phyloP scores from a whole-genome alignment of 2,888 invertebrate species.

The Andrena bicolor region DNA sequence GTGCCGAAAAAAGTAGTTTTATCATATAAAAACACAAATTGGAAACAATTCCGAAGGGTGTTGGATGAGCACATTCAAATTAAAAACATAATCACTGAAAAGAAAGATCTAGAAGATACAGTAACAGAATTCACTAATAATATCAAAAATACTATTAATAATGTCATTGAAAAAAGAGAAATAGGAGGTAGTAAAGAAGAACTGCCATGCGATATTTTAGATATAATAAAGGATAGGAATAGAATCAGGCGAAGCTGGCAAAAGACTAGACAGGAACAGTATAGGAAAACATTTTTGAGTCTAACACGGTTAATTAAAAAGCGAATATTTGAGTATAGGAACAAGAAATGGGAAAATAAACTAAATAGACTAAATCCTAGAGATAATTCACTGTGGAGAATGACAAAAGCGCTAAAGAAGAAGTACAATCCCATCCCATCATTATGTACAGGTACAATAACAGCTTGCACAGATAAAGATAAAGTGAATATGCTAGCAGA shows the following conservation, averaged over 20 bases:
- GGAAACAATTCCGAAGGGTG: conserved; percentile 49
- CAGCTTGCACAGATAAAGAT: conserved; percentile 52
- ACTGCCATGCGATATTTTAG: conserved; percentile 29
- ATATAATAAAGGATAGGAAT: conserved; percentile 48
- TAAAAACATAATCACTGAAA: conserved; percentile 26
- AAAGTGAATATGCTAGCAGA: conserved; percentile 62
- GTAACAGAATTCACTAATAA: conserved; percentile 50
- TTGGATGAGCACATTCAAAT: conserved; percentile 47
- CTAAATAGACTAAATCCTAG: conserved; percentile 36
- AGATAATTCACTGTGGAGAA: conserved; percentile 55
- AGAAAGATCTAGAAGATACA: conserved; percentile 50
- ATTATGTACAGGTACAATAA: conserved; percentile 24
- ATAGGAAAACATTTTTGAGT: conserved; percentile 12
- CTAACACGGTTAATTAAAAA: conserved; percentile 38
- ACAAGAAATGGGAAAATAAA: conserved; percentile 33
- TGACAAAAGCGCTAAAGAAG: conserved; percentile 58
- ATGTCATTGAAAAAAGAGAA: conserved; percentile 35
- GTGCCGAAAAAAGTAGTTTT: background rate
- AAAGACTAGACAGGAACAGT: conserved; percentile 4
- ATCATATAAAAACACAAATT: conserved; percentile 56
- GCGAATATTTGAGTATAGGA: conserved; percentile 30
- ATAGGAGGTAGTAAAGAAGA: conserved; percentile 19
- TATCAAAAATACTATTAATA: conserved; percentile 39
- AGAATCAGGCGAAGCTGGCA: conserved; percentile 47
- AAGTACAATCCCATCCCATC: conserved; percentile 47